Base-by-base conservation (phyloP, 2,888 invertebrate species). In the Ormyrus rosae region DNA sequence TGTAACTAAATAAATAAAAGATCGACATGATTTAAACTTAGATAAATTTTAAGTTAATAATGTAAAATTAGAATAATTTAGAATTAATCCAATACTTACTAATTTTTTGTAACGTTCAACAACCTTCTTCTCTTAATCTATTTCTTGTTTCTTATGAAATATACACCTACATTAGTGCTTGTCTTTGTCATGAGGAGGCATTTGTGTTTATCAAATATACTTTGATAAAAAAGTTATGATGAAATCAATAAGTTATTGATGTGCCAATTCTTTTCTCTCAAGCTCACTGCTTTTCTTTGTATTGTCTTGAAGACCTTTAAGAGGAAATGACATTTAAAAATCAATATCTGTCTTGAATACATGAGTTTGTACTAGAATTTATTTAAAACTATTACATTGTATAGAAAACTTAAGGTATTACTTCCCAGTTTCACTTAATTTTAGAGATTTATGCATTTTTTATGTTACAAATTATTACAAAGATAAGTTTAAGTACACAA, bases 181-280 rank as follows among this genome's bases (percentile, higher is more conserved):
- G 70, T 55, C 71, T 78, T 78, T 81, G 78, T 81, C 53, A 77
- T 73, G 69, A 77, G 63, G 5, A 72, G 55, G 60, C 74, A 74
- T 81, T 69, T 70, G 74, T 81, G 69, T 78, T 81, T 81, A 77
- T 81, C 72, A 73, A 81, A 74, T 34, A 34, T 74, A 4, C 19
- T 74, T 11, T 74, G 78, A 81, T 81, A 81, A 78, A 73, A 74
- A 64, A 65, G 50, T 60, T 78, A 60, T 81, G 81, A 77, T 77
- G 78, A 81, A 78, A 81, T 81, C 78, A 81, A 74, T 81, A 81
- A 81, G 69, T 73, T 68, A 73, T 77, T 77, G 68, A 81, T 77
- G 64, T 11, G 50, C 68, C 53, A 72, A 53, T 69, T 72, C 64
- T 9, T 60, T 72, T 72, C 19, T 65, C 55, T 70, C 51, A 55